A percentile compares a stretch with the other conserved stretches of the same genome.
These are phyloP conservation scores for Pteronotus mesoamericanus DNA, from an alignment of 2,797 vertebrate species.

Conservation along the genomic window DNA sequence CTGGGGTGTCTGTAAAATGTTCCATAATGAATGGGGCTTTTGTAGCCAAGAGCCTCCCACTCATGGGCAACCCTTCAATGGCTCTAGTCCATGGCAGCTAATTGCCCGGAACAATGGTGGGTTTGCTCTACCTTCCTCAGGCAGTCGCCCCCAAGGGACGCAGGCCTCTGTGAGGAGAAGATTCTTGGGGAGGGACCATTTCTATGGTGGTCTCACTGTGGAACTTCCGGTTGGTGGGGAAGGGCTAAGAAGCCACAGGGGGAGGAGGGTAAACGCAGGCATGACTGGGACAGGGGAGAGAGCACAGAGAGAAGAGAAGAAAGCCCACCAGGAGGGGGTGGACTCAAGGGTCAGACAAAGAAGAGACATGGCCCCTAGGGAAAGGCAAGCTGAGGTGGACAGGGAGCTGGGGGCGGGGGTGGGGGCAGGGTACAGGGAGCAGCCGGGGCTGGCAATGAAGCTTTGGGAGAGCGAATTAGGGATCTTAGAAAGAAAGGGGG, in stretches of 20 bases:
- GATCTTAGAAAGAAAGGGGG: not conserved
- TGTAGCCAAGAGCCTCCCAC: conserved; percentile 43
- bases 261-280: not conserved
- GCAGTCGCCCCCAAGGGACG: not conserved
- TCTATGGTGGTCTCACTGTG: not conserved
- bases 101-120: conserved; percentile 1
- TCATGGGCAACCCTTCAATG: conserved; percentile 38
- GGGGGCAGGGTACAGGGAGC: not conserved
- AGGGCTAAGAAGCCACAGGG: not conserved
- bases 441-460: not conserved
- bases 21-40: conserved; percentile 44
- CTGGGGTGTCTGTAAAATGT: conserved; percentile 52
- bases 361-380: not conserved
- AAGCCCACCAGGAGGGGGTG: not conserved
- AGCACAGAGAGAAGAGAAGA: not conserved
- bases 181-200: not conserved
- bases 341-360: not conserved
- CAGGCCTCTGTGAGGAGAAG: not conserved
- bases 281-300: not conserved
- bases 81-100: conserved; percentile 1
- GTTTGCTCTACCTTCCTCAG: not conserved
- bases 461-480: not conserved
- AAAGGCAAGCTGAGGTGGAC: not conserved
- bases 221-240: too few species aligned
- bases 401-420: not conserved